phyloP scores from a whole-genome alignment of 2,888 invertebrate genomes.

The Habroteleia sp. region DNA sequence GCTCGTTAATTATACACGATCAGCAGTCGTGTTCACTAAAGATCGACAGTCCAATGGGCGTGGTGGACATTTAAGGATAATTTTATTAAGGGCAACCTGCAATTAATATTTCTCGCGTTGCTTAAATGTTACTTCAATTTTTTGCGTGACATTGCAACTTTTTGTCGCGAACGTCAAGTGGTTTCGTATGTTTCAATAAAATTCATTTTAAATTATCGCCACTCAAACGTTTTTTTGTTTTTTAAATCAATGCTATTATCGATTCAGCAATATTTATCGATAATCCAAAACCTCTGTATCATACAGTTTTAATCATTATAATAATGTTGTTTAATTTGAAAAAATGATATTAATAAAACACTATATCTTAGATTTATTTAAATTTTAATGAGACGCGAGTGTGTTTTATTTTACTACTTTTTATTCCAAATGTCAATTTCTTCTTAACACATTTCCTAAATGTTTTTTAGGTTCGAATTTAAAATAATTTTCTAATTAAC shows the following conservation, averaged over 20 bases:
- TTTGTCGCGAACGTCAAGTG: slow-evolving; percentile 48
- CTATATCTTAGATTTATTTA: too few relatives aligned
- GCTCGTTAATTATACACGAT: slow-evolving; percentile 63
- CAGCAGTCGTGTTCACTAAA: slow-evolving; percentile 53
- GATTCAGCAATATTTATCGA: not conserved
- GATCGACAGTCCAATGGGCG: slow-evolving; percentile 60
- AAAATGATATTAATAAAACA: too few relatives aligned
- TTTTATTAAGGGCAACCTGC: slow-evolving; percentile 61
- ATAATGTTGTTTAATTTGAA: too few relatives aligned
- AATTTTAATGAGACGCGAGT: too few relatives aligned
- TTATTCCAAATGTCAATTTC: too few relatives aligned
- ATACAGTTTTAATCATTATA: too few relatives aligned
- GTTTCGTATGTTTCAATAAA: slow-evolving; percentile 46
- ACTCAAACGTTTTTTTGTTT: slow-evolving; percentile 24
- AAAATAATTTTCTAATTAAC: too few relatives aligned
- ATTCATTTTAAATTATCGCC: slow-evolving; percentile 33
- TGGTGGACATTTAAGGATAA: slow-evolving; percentile 62
- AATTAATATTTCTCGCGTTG: slow-evolving; percentile 68
- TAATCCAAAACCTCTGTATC: too few relatives aligned
- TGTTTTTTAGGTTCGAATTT: too few relatives aligned
- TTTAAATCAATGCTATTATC: slow-evolving; percentile 14
- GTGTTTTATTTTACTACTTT: too few relatives aligned
- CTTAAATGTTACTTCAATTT: slow-evolving; percentile 59
- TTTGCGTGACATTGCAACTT: slow-evolving; percentile 65
- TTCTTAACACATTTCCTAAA: too few relatives aligned